Percentiles rank a stretch among this genome's conserved stretches.
phyloP scores from a whole-genome alignment of 2,888 invertebrate species.

The Danaus chrysippus region DNA sequence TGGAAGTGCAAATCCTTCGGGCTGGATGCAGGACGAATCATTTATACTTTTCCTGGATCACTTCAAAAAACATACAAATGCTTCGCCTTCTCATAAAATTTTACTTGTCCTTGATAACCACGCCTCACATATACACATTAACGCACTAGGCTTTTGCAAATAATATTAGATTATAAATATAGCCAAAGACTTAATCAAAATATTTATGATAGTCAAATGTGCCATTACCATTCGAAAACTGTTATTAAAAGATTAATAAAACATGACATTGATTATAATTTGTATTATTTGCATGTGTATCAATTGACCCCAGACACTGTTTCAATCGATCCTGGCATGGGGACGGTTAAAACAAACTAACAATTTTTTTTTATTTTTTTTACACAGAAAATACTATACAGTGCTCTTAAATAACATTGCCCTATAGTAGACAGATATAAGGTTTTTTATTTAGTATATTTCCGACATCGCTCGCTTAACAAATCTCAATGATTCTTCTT shows the following conservation, averaged over 20 bases:
- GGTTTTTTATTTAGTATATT: conserved; percentile 16
- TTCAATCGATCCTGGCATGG: conserved; percentile 9
- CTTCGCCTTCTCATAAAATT: conserved; percentile 25
- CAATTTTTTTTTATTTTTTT: background rate
- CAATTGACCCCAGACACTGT: conserved; percentile 15
- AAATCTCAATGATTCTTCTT: too few relatives aligned
- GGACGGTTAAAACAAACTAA: conserved; percentile 14
- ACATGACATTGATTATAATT: conserved; percentile 7
- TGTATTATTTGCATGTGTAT: conserved; percentile 15
- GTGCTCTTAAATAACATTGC: conserved; percentile 13
- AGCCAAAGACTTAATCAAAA: too few relatives aligned
- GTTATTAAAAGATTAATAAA: conserved; percentile 16
- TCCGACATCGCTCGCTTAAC: conserved; percentile 7
- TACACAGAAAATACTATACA: conserved; percentile 10
- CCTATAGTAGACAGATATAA: conserved; percentile 11
- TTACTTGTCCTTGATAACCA: conserved; percentile 40
- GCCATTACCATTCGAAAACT: conserved; percentile 1
- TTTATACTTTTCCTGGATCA: conserved; percentile 37
- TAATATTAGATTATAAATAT: too few relatives aligned
- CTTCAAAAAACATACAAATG: conserved; percentile 30
- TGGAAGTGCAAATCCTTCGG: conserved; percentile 32
- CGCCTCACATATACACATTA: conserved; percentile 35
- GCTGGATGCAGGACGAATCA: conserved; percentile 28
- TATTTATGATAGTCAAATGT: too few relatives aligned
- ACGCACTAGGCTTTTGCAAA: conserved; percentile 22